Evolutionary conservation across 2,888 invertebrate genomes (phyloP).

Genomic region (Odontocerum albicorne): DNA sequence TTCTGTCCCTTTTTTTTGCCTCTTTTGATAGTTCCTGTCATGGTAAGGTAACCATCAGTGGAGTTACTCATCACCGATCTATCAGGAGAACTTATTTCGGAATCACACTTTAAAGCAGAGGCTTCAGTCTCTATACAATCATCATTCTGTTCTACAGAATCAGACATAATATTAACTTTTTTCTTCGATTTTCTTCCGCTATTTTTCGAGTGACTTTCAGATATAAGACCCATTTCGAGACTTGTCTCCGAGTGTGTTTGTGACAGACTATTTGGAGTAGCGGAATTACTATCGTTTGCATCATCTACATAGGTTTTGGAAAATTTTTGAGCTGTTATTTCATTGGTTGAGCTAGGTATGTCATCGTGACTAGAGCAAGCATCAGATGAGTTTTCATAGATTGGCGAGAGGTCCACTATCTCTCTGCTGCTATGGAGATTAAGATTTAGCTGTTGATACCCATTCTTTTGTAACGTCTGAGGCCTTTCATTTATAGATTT

Average conservation of each 20-base stretch:
- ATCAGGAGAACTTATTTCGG: slow-evolving; percentile 58
- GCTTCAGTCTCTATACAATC: slow-evolving; percentile 41
- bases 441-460: slow-evolving; percentile 45
- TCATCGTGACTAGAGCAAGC: slow-evolving; percentile 57
- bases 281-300: slow-evolving; percentile 36
- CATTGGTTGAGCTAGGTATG: slow-evolving; percentile 46
- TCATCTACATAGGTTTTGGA: slow-evolving; percentile 27
- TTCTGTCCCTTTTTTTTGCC: slow-evolving; percentile 73
- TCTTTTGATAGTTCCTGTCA: slow-evolving; percentile 73
- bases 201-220: slow-evolving; percentile 50
- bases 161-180: slow-evolving; percentile 64
- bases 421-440: slow-evolving; percentile 47
- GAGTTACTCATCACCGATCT: slow-evolving; percentile 57
- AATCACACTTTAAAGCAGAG: slow-evolving; percentile 41
- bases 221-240: slow-evolving; percentile 52
- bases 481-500: slow-evolving; percentile 38
- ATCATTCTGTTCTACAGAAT: slow-evolving; percentile 48
- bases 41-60: slow-evolving; percentile 64
- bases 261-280: slow-evolving; percentile 52
- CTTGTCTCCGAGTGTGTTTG: slow-evolving; percentile 57
- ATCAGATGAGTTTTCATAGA: slow-evolving; percentile 57
- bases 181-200: slow-evolving; percentile 58
- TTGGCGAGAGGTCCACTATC: slow-evolving; percentile 54
- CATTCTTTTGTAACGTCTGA: slow-evolving; percentile 46
- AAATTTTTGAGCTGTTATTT: slow-evolving; percentile 39